Base-by-base conservation (phyloP, 2,113 vertebrate genomes). In the Podiceps cristatus region DNA sequence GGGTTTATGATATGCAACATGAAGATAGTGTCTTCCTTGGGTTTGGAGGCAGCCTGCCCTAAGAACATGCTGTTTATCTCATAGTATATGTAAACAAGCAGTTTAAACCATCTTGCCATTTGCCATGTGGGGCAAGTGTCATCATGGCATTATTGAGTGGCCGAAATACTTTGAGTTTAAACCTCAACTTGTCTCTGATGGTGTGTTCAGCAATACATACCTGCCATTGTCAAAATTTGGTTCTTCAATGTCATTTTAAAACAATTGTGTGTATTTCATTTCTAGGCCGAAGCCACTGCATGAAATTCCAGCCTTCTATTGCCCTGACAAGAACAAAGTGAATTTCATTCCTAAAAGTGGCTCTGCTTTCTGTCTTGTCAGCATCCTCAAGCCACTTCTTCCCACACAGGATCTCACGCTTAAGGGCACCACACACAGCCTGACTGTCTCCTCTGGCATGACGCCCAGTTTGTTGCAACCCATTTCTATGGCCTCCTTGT, bases 301-400 rank as follows among this genome's bases (percentile, higher is more conserved):
- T 52, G 99, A 99, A 98, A 99, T 99, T 96, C 99, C 99, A 50
- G 98, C 98, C 60, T 99, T 99, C 98, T 99, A 99, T 93, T 99
- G 99, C 95, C 99, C 99, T n/a, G 99, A 99, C 98, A 99, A 99
- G 98, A 99, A 99, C 98, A 99, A 99, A 98, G 99, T 99, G 96
- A 99, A 99, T 99, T 99, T 99, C 98, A 99, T 99, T 98, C 99
- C 99, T 64, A 99, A 99, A 98, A 99, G 99, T 62, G 99, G 99
- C 94, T 99, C 99, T 56, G 99, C 99, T 86, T 99, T 99, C 98
- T 99, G 99, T 98, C 98, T 99, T n/a, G 99, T 99, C 98, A 99
- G 99, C 98, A 99, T 99, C 98, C 99, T 99, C 91, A 99, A 99
- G 97, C 99, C 99, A 33, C 98, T 99, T 86, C 99, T 99, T 63